Evolutionary conservation across 2,113 vertebrate species (phyloP).

Genomic region (Dasyurus viverrinus): DNA sequence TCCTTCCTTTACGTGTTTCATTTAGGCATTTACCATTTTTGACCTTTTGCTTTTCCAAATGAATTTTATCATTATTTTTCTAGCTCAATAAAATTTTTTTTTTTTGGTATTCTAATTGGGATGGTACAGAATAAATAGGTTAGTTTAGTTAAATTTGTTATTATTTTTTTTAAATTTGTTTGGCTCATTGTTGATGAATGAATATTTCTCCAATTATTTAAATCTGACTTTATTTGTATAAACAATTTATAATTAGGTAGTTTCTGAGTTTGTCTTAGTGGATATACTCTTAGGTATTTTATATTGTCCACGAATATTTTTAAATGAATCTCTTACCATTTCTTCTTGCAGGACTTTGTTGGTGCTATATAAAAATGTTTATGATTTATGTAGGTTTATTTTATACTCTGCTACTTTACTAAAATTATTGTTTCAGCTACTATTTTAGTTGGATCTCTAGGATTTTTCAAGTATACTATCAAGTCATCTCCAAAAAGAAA

Average conservation of each 20-base stretch:
- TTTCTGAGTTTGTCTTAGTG: background rate
- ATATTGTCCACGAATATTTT: background rate
- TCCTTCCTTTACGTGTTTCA: background rate
- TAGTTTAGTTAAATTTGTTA: background rate
- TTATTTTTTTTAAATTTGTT: too few species aligned
- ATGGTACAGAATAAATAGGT: background rate
- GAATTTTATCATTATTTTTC: background rate
- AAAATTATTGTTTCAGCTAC: too few species aligned
- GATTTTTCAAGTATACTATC: too few species aligned
- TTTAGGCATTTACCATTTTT: background rate
- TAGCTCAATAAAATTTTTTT: background rate
- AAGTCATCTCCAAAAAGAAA: too few species aligned
- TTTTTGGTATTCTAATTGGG: background rate
- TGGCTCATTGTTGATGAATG: background rate
- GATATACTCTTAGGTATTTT: background rate
- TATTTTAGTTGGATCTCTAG: too few species aligned
- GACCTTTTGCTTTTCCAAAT: background rate
- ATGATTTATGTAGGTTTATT: background rate
- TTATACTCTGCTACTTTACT: background rate
- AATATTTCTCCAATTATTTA: background rate
- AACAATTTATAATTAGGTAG: background rate
- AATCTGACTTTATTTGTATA: background rate
- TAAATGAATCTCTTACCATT: background rate
- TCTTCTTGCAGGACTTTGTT: background rate
- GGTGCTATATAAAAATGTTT: background rate